phyloP scores from a whole-genome alignment of 1,140 invertebrate species.

The Meloidogyne chitwoodi region DNA sequence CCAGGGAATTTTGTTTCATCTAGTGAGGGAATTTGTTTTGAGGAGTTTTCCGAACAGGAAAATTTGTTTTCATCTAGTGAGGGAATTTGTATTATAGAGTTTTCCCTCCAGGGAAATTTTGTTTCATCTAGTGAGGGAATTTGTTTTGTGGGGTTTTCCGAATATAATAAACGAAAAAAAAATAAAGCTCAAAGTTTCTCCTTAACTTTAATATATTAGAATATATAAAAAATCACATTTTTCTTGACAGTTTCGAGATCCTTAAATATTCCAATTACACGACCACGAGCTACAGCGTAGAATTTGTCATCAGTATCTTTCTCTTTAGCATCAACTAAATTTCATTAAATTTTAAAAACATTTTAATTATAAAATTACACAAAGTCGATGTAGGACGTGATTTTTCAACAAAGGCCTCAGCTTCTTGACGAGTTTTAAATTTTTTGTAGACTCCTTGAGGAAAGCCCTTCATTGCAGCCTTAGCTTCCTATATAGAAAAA shows the following conservation, averaged over 20 bases:
- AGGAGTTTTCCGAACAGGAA: no score
- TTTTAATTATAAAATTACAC: background rate
- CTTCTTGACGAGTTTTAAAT: constrained; percentile 30
- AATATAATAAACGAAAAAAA: no score
- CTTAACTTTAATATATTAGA: background rate
- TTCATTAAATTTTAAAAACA: background rate
- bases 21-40: no score
- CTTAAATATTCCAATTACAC: constrained; percentile 37
- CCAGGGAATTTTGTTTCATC: no score
- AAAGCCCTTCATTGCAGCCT: constrained; percentile 33
- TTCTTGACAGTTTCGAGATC: constrained; percentile 37
- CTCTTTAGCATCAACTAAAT: constrained; percentile 24
- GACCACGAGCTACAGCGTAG: constrained; percentile 43
- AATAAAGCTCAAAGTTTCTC: background rate
- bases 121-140: no score
- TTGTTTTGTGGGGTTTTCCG: no score
- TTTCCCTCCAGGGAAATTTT: no score
- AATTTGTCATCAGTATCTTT: constrained; percentile 26
- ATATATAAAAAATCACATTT: constrained; percentile 20
- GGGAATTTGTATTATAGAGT: no score
- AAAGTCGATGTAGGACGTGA: constrained; percentile 6
- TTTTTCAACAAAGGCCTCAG: constrained; percentile 3
- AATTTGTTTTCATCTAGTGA: no score
- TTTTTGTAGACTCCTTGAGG: constrained; percentile 38
- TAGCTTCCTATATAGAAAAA: constrained; percentile 11